Base-by-base conservation (phyloP, 2,888 invertebrate species). In the Abrostola triplasia region DNA sequence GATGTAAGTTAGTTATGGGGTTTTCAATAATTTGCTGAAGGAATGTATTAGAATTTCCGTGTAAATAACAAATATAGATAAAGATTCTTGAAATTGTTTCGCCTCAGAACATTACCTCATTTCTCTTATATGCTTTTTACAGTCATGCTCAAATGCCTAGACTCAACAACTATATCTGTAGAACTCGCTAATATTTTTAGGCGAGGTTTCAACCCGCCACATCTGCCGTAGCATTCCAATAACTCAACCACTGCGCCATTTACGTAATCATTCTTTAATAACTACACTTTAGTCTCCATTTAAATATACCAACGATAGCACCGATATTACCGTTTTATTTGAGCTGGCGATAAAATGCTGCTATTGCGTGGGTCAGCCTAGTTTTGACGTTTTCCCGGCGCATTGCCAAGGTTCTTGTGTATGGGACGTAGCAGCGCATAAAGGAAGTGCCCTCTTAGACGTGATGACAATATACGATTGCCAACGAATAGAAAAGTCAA, bases 1-100 rank as follows among this genome's bases (percentile, higher is more conserved):
- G 73, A 72, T 72, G 73, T 69, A 44, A 73, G 57, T 59, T 59
- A 59, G 63, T 64, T 72, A 60, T 69, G 73, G 64, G 54, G 64
- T 68, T 54, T 44, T 59, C 64, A 57, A 64, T 55, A 37, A 59
- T 53, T 58, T 49, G 1, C 55, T 59, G 54, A 60, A 55, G 7
- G 8, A 60, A 59, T 64, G 44, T 55, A 35, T 5, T 13, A n/a
- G 37, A 36, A 38, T 47, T 48, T 24, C 37, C 36, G 13, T 10
- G 24, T 0, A 24, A 9, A 5, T 47, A 9, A 24, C 8, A 47
- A 47, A 4, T 8, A 8, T 24, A 7, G 13, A 47, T 8, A 47
- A 5, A 9, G 0, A 0, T 9, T 8, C 24, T 24, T 13, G 12
- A 24, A 24, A 24, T 24, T 4, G 24, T 24, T 24, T 24, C 4